Percentiles rank a stretch among this genome's conserved stretches.
These are phyloP conservation scores for Aphelinus certus DNA, from an alignment of 1,140 invertebrate species.

Conservation along the genomic window DNA sequence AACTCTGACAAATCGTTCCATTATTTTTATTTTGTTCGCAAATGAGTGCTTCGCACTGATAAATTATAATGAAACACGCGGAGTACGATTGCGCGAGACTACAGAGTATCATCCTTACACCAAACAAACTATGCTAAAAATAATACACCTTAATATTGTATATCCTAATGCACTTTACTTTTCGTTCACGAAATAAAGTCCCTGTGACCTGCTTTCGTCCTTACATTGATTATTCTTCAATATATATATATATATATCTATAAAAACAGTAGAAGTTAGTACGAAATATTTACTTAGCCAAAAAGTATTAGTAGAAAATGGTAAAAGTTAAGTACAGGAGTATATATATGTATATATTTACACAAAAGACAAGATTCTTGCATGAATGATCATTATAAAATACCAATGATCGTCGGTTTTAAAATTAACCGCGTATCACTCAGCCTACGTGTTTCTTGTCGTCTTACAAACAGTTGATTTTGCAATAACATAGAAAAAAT, in stretches of 20 bases:
- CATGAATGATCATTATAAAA: conserved; percentile 30
- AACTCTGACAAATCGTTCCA: conserved; percentile 24
- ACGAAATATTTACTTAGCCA: conserved; percentile 27
- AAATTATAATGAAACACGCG: conserved; percentile 9
- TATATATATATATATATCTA: conserved; percentile 30
- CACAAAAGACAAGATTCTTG: conserved; percentile 34
- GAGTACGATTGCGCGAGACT: conserved; percentile 10
- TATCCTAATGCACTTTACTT: conserved; percentile 10
- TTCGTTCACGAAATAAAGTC: conserved; percentile 11
- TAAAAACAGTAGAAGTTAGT: conserved; percentile 25
- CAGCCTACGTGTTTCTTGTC: too few species aligned
- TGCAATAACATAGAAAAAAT: too few species aligned
- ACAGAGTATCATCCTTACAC: conserved; percentile 28
- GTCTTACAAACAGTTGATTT: too few species aligned
- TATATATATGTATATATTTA: conserved; percentile 41
- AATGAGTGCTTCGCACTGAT: not conserved
- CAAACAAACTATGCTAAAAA: conserved; percentile 17
- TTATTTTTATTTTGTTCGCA: conserved; percentile 7
- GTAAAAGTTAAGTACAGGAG: conserved; percentile 32
- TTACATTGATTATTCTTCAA: conserved; percentile 14
- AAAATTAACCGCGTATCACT: conserved; percentile 10
- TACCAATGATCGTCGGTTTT: conserved; percentile 15
- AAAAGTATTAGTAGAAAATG: conserved; percentile 25
- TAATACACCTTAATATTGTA: conserved; percentile 18
- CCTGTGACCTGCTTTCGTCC: not conserved